phyloP scores from a whole-genome alignment of 2,888 invertebrate species.

The Nomada hirtipes region DNA sequence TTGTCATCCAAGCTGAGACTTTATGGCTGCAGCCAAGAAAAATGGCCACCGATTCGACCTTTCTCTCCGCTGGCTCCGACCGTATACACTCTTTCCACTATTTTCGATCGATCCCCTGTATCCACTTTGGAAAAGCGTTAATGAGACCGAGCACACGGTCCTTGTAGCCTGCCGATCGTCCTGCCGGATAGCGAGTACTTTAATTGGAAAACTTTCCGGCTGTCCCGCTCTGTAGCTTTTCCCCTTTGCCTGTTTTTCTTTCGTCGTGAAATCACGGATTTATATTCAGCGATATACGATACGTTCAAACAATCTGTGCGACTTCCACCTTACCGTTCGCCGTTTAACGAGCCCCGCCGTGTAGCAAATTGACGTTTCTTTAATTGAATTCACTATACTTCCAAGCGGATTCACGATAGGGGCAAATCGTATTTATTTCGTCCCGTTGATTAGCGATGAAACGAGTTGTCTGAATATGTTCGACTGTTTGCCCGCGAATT shows the following conservation, averaged over 20 bases:
- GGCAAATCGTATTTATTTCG: background rate
- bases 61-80: slow-evolving; percentile 19
- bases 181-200: slow-evolving; percentile 75
- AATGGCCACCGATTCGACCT: slow-evolving; percentile 60
- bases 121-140: slow-evolving; percentile 71
- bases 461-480: background rate
- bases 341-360: background rate
- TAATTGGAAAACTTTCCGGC: slow-evolving; percentile 78
- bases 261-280: slow-evolving; percentile 60
- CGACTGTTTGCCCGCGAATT: too few relatives aligned
- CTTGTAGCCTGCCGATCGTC: slow-evolving; percentile 73
- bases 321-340: background rate
- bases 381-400: slow-evolving; percentile 18
- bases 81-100: slow-evolving; percentile 9
- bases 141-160: slow-evolving; percentile 70
- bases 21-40: slow-evolving; percentile 69
- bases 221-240: slow-evolving; percentile 53
- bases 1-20: slow-evolving; percentile 66
- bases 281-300: slow-evolving; percentile 52
- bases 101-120: slow-evolving; percentile 56
- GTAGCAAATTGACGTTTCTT: slow-evolving; percentile 13
- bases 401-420: background rate
- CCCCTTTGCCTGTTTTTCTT: slow-evolving; percentile 33
- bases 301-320: slow-evolving; percentile 24
- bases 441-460: background rate